Conservation (phyloP, 2,797 vertebrate genomes). For the Crypturellus tataupa region DNA sequence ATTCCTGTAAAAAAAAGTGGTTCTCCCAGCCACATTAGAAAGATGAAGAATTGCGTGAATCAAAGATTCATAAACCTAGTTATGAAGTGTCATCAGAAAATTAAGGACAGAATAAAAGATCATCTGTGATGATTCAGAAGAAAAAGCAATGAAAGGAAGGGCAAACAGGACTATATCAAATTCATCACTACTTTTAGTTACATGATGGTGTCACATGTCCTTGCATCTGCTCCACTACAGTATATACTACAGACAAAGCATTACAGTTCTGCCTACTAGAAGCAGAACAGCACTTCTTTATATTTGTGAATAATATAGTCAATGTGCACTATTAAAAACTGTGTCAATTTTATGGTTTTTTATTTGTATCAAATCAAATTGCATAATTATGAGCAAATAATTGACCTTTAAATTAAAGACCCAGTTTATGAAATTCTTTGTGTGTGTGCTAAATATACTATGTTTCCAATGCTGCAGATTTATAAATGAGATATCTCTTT, state of each 20-base stretch:
- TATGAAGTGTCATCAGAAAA: conserved; percentile 72
- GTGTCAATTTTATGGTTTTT: background rate
- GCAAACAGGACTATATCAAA: conserved; percentile 57
- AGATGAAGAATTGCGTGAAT: conserved; percentile 64
- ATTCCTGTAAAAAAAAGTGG: conserved; percentile 32
- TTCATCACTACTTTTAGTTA: conserved; percentile 27
- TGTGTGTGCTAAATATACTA: background rate
- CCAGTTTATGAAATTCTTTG: background rate
- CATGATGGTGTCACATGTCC: background rate
- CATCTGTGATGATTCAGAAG: conserved; percentile 66
- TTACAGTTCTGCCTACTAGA: background rate
- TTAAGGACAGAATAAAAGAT: conserved; percentile 72
- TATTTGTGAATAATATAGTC: background rate
- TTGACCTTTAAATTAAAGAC: background rate
- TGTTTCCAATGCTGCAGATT: background rate
- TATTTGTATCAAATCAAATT: background rate
- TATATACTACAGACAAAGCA: background rate
- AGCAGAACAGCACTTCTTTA: background rate
- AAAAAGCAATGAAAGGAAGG: conserved; percentile 69
- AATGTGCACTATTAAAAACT: background rate
- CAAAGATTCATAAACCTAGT: conserved; percentile 75
- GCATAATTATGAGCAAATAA: background rate
- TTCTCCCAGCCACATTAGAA: conserved; percentile 30
- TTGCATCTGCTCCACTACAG: background rate
- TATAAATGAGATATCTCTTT: background rate